Evolutionary conservation across 53 echinoderm and acorn worm species (phyloP).

Genomic region (Hippasteria phrygiana): DNA sequence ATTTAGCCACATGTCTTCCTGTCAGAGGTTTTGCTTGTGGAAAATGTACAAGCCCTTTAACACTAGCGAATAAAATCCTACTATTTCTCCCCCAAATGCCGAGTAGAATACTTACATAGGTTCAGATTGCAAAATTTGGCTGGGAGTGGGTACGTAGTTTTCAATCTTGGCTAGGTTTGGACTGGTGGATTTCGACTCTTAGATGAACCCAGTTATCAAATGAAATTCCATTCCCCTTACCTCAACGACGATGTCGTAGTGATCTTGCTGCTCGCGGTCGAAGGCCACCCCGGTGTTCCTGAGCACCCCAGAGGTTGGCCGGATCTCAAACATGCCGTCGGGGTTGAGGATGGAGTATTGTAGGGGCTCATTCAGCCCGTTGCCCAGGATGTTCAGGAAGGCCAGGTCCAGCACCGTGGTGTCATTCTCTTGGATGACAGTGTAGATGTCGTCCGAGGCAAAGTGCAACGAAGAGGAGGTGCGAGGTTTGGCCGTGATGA

Average conservation of each 20-base stretch:
- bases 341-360: conserved; percentile 92
- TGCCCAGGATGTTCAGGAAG: conserved; percentile 86
- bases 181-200: too few relatives aligned
- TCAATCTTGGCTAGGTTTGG: too few relatives aligned
- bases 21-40: too few relatives aligned
- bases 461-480: conserved; percentile 81
- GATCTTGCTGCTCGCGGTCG: conserved; percentile 85
- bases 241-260: conserved; percentile 90
- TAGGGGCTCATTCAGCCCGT: conserved; percentile 90
- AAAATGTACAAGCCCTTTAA: too few relatives aligned
- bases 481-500: conserved; percentile 72
- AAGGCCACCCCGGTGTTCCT: conserved; percentile 86
- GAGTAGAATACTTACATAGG: too few relatives aligned
- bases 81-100: too few relatives aligned
- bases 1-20: too few relatives aligned
- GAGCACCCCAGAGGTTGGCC: conserved; percentile 82
- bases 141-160: too few relatives aligned
- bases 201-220: too few relatives aligned
- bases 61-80: too few relatives aligned
- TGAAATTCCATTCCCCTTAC: conserved; percentile 48
- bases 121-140: too few relatives aligned
- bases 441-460: conserved; percentile 84
- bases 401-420: conserved; percentile 83
- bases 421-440: conserved; percentile 84
- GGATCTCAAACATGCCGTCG: conserved; percentile 83